Evolutionary conservation across 2,797 vertebrate genomes (phyloP).

Genomic region (Melanogrammus aeglefinus): DNA sequence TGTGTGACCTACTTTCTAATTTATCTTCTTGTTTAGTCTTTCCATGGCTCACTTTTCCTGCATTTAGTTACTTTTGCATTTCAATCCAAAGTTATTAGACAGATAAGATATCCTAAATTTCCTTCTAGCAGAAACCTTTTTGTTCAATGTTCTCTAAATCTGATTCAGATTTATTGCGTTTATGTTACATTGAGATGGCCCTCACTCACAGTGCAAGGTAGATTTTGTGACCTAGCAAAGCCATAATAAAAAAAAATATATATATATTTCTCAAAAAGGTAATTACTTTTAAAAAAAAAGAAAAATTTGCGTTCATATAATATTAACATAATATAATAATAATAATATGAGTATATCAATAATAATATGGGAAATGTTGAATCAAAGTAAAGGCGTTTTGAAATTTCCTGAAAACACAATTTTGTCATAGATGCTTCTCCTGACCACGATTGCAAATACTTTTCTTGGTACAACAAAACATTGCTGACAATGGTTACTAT

Average conservation of each 20-base stretch:
- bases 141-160: background rate
- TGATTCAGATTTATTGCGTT: background rate
- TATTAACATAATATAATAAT: background rate
- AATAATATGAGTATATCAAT: background rate
- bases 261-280: background rate
- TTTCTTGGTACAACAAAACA: background rate
- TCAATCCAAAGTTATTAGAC: background rate
- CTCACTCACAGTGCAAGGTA: background rate
- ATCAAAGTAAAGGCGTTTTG: too few species aligned
- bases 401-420: background rate
- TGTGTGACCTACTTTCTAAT: slow-evolving; percentile 61
- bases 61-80: background rate
- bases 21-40: slow-evolving; percentile 25
- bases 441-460: background rate
- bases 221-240: background rate
- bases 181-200: background rate
- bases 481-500: background rate
- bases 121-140: background rate
- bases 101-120: background rate
- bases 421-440: background rate
- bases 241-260: too few species aligned
- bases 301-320: too few species aligned
- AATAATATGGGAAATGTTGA: background rate
- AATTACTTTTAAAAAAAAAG: background rate
- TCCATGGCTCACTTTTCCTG: background rate